Evolutionary conservation across 2,113 vertebrate genomes (phyloP).

Genomic region (Opisthocomus hoazin): DNA sequence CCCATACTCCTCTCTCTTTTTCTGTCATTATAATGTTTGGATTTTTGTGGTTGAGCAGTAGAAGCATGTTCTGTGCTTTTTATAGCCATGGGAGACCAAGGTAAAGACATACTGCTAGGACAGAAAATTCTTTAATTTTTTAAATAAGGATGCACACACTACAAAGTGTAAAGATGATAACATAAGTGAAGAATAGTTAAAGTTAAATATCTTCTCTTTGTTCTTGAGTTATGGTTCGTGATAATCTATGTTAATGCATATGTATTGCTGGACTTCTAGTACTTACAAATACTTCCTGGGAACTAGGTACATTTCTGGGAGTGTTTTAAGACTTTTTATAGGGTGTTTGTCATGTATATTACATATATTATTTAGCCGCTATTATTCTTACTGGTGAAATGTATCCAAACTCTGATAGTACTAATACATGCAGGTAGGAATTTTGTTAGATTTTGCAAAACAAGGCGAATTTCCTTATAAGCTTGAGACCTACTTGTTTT

Average conservation of each 20-base stretch:
- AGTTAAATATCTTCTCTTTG: neutral
- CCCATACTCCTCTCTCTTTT: neutral
- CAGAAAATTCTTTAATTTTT: neutral
- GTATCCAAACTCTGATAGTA: neutral
- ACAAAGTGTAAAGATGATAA: neutral
- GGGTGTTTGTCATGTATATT: neutral
- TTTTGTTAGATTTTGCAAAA: neutral
- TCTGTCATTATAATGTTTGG: neutral
- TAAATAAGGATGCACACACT: neutral
- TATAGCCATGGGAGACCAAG: neutral
- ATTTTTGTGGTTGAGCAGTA: neutral
- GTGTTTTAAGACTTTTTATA: neutral
- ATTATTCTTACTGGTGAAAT: neutral
- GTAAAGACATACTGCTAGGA: neutral
- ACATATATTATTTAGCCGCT: neutral
- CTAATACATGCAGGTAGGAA: neutral
- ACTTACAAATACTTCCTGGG: neutral
- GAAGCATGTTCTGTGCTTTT: neutral
- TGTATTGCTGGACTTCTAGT: neutral
- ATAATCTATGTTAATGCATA: neutral
- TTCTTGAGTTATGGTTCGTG: neutral
- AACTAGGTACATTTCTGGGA: neutral
- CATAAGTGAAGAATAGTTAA: neutral
- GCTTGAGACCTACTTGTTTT: neutral
- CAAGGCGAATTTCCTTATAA: neutral